phyloP scores from a whole-genome alignment of 2,113 vertebrate genomes.

The Setophaga coronata region DNA sequence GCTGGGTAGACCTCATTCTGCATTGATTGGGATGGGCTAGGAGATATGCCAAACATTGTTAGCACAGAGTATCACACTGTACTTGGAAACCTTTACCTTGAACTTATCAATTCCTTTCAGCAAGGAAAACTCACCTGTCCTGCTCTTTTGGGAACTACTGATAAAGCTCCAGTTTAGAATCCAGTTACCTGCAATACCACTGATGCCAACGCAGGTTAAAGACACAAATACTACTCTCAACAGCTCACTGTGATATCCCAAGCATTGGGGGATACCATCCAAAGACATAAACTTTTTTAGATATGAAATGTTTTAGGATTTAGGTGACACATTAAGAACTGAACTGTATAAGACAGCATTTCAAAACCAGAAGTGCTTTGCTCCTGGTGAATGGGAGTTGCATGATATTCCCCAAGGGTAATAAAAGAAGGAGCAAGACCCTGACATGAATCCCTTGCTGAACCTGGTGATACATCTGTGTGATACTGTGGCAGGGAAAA shows the following conservation, averaged over 20 bases:
- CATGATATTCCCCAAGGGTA: neutral
- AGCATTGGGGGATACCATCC: neutral
- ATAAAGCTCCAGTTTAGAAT: neutral
- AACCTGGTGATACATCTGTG: neutral
- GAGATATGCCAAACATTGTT: neutral
- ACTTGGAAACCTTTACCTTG: neutral
- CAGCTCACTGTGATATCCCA: neutral
- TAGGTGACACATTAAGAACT: neutral
- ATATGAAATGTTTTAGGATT: neutral
- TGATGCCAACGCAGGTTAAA: neutral
- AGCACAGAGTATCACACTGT: neutral
- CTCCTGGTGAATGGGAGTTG: neutral
- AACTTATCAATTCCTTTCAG: neutral
- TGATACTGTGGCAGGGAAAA: neutral
- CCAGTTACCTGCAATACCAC: neutral
- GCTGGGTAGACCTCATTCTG: neutral
- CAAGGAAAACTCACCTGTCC: neutral
- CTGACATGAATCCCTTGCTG: rapidly evolving
- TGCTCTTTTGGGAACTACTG: neutral
- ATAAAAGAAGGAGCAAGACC: neutral
- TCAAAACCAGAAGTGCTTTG: neutral
- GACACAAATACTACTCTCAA: neutral
- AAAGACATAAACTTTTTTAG: neutral
- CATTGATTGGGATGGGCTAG: neutral
- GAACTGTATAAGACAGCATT: neutral